These are phyloP conservation scores for Amphiura filiformis DNA, from an alignment of 35 echinoderm and acorn worm genomes.

Conservation along the genomic window DNA sequence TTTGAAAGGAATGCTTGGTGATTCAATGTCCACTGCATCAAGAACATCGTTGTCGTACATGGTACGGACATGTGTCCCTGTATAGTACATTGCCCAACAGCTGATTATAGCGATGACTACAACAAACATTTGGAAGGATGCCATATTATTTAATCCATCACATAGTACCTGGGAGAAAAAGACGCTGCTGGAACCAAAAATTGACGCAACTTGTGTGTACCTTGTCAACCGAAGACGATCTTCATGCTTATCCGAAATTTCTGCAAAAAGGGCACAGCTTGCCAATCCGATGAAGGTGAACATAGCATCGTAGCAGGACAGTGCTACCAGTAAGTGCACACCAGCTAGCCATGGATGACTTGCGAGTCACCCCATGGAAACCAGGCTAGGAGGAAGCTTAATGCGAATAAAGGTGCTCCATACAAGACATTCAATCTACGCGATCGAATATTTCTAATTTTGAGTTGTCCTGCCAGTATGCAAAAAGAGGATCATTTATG, in stretches of 20 bases:
- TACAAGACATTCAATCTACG: conserved; percentile 66
- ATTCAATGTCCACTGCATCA: not conserved
- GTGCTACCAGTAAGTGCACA: conserved; percentile 64
- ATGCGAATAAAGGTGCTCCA: conserved; percentile 68
- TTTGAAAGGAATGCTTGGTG: not conserved
- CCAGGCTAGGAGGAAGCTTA: conserved; percentile 83
- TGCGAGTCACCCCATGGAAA: conserved; percentile 81
- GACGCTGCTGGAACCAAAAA: conserved; percentile 56
- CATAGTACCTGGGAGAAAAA: conserved; percentile 60
- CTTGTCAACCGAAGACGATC: conserved; percentile 67
- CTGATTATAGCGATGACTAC: conserved; percentile 71
- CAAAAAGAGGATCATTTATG: conserved; percentile 82
- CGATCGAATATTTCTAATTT: conserved; percentile 44
- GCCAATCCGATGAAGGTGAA: conserved; percentile 84
- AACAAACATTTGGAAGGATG: conserved; percentile 73
- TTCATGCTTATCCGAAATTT: conserved; percentile 72
- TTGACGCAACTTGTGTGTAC: conserved; percentile 74
- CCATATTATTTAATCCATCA: conserved; percentile 68
- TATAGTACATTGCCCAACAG: conserved; percentile 76
- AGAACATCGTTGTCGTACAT: conserved; percentile 4
- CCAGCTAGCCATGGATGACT: conserved; percentile 67
- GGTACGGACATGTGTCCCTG: conserved; percentile 68
- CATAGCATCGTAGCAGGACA: conserved; percentile 87
- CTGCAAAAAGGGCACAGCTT: conserved; percentile 75
- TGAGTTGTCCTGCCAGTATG: conserved; percentile 79